Base-by-base conservation (phyloP, 2,888 invertebrate species). In the Psylliodes chrysocephalus region DNA sequence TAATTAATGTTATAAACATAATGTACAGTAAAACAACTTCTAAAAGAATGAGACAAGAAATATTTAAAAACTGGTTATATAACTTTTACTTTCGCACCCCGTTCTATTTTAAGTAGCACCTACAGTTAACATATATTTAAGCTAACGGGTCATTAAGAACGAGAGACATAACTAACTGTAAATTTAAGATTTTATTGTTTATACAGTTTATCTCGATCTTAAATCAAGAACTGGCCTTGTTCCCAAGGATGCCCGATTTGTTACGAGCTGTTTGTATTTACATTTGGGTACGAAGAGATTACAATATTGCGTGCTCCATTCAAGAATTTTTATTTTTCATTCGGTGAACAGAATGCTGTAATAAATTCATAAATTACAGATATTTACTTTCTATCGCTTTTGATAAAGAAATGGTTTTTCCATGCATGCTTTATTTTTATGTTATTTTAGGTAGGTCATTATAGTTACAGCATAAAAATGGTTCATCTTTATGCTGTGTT, bases 181-280 rank as follows among this genome's bases (percentile, higher is more conserved):
- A 44, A 44, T 7, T 40, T 14, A 30, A 30, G 1, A 17, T 17
- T 15, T 40, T 14, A 40, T 40, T 40, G 40, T 40, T 40, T 40
- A 12, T 40, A 40, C 12, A 15, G 10, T 40, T 40, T 14, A 44
- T 12, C 15, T 10, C 10, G 6, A 44, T 17, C 17, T 44, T 44
- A 44, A 44, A 44, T 44, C 44, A n/a, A 10, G 44, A 44, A 44
- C 17, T 44, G 44, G 17, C 44, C 44, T 44, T 44, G 44, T 44
- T 44, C 44, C 44, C 44, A 44, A 44, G 44, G 44, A 44, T 44
- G n/a, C 19, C 14, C 44, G 15, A 17, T 44, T 17, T 19, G 17
- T 44, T 42, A 42, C 8, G 42, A 42, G 14, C 42, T 42, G 4
- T 42, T 42, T 42, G 14, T 38, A 5, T 38, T 12, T n/a, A 7